Conservation (phyloP, 2,888 invertebrate genomes). For the Chouioia cunea region DNA sequence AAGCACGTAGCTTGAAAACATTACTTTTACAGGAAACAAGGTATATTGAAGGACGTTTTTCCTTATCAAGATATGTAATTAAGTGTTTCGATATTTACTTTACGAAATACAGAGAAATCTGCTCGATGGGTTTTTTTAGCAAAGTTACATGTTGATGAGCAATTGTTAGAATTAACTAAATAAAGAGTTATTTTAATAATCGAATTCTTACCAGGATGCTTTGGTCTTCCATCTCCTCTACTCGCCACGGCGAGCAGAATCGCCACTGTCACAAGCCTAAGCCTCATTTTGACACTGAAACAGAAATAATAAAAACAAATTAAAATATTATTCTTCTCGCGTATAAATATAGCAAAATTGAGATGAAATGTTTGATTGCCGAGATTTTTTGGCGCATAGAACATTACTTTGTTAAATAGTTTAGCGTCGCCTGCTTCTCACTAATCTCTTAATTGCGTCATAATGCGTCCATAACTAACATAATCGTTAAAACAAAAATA, state of each 20-base stretch:
- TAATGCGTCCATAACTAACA: not conserved
- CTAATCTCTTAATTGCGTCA: not conserved
- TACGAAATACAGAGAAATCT: too few species aligned
- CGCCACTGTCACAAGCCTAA: conserved; percentile 56
- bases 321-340: conserved; percentile 7
- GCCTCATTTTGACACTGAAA: conserved; percentile 65
- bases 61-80: too few species aligned
- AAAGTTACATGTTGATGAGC: not conserved
- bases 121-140: too few species aligned
- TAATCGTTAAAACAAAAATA: not conserved
- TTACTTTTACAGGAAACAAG: conserved; percentile 23
- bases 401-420: not conserved
- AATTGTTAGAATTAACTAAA: not conserved
- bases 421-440: not conserved
- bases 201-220: conserved; percentile 57
- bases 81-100: too few species aligned
- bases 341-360: not conserved
- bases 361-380: not conserved
- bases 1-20: conserved; percentile 3
- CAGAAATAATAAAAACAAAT: conserved; percentile 44
- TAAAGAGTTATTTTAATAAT: not conserved
- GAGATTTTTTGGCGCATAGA: too few species aligned
- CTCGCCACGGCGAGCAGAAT: conserved; percentile 58
- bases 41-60: not conserved
- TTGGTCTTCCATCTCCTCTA: conserved; percentile 60